These are phyloP conservation scores for Coccyzus lansbergi DNA, from an alignment of 2,797 vertebrate genomes.

Conservation along the genomic window DNA sequence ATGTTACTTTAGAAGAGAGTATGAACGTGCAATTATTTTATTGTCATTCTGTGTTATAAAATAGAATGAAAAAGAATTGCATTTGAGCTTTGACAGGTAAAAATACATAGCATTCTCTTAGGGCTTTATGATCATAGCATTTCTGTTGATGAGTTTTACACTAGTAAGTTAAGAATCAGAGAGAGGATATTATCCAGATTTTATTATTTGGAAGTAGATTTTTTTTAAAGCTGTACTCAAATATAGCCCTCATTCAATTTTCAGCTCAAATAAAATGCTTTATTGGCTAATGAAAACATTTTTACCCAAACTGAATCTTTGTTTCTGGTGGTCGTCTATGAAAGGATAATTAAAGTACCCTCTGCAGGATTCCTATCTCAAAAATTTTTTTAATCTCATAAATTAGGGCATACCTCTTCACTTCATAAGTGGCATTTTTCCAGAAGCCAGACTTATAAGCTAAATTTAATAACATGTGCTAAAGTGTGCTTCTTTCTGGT, in stretches of 20 bases:
- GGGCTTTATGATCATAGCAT: not conserved
- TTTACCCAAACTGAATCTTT: not conserved
- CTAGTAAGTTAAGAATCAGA: not conserved
- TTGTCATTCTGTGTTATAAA: not conserved
- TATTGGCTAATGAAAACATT: not conserved
- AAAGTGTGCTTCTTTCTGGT: not conserved
- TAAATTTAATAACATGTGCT: not conserved
- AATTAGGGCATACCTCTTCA: not conserved
- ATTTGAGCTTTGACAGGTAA: not conserved
- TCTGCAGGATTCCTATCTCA: not conserved
- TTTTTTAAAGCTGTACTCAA: not conserved
- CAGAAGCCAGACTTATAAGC: not conserved
- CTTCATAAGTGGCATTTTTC: not conserved
- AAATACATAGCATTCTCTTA: not conserved
- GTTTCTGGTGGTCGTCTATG: not conserved
- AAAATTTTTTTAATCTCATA: not conserved
- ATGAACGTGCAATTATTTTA: not conserved
- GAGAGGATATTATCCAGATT: not conserved
- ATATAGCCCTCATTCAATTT: not conserved
- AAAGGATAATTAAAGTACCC: not conserved
- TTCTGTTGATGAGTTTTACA: not conserved
- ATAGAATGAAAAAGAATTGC: not conserved
- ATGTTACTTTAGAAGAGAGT: slow-evolving; percentile 63
- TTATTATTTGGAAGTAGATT: not conserved
- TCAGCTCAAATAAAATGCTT: slow-evolving; percentile 12